Evolutionary conservation across 2,888 invertebrate genomes (phyloP), one percentile per base, ranked within the genome.

Genomic region (Conchocele bisecta): DNA sequence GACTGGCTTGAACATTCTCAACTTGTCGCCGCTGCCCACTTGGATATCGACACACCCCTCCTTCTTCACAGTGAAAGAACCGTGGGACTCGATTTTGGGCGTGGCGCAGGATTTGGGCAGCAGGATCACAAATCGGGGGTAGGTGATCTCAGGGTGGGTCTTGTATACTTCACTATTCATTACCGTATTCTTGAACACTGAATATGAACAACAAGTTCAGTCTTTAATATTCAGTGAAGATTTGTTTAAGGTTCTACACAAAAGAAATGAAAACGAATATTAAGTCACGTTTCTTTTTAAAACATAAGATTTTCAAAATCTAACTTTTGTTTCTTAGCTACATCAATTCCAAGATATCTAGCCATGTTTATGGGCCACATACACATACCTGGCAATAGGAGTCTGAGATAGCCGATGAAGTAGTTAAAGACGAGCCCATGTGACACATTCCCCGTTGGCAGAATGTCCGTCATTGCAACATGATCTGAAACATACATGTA

Each of bases 381-480:
- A n/a, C 31, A 58, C 44, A 50, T 44, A 72, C 72, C 46, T 4
- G 74, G 74, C 9, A 74, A 37, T 7, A 74, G 42, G 26, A 61
- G 26, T 2, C 29, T 33, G 29, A 74, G 35, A 35, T 37, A 74
- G 3, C 74, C 74, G 29, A 51, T 56, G 24, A 59, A 74, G 33
- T 74, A 68, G 50, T 69, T 74, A 37, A 57, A 74, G 1, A 74
- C 74, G 44, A 68, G 57, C 11, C 74, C 74, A 69, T 50, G 60
- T 9, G 74, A 68, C 6, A 74, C 68, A 51, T 74, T 74, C 1
- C 74, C 74, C 15, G 50, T 53, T 0, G 74, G 74, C n/a, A 74
- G 48, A 3, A 74, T 39, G n/a, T 56, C 50, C 7, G 29, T 44
- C 65, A 74, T 65, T 2, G 17, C 42, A 4, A 44, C 51, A 4